Evolutionary conservation across 2,888 invertebrate species (phyloP).

Genomic region (Metellina segmentata): DNA sequence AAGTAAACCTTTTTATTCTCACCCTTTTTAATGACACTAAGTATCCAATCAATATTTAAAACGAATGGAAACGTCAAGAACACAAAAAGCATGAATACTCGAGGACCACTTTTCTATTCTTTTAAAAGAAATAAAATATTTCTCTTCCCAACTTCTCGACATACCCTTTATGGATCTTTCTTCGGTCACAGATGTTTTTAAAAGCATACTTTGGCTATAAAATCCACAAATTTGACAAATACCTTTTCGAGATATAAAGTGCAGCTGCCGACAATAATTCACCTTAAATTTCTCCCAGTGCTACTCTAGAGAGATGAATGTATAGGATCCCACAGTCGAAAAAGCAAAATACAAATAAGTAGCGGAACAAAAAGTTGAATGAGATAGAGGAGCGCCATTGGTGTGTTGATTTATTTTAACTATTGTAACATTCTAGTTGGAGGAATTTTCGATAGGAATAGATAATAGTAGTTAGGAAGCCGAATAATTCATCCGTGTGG

Average conservation of each 20-base stretch:
- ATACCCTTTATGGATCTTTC: constrained; percentile 26
- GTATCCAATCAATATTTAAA: no score
- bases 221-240: constrained; percentile 64
- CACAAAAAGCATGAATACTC: neutral
- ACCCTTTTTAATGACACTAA: no score
- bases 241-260: constrained; percentile 38
- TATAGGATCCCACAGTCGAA: neutral
- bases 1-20: no score
- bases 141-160: neutral
- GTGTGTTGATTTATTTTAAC: neutral
- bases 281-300: constrained; percentile 44
- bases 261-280: constrained; percentile 65
- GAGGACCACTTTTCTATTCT: neutral
- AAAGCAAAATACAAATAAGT: neutral
- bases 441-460: no score
- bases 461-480: no score
- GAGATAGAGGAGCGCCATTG: neutral
- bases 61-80: no score
- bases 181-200: constrained; percentile 55
- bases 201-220: constrained; percentile 54
- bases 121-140: neutral
- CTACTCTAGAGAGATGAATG: neutral
- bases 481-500: no score
- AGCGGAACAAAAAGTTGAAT: neutral
- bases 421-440: neutral